Conservation (phyloP, 2,797 vertebrate species). For the Rhinatrema bivittatum region DNA sequence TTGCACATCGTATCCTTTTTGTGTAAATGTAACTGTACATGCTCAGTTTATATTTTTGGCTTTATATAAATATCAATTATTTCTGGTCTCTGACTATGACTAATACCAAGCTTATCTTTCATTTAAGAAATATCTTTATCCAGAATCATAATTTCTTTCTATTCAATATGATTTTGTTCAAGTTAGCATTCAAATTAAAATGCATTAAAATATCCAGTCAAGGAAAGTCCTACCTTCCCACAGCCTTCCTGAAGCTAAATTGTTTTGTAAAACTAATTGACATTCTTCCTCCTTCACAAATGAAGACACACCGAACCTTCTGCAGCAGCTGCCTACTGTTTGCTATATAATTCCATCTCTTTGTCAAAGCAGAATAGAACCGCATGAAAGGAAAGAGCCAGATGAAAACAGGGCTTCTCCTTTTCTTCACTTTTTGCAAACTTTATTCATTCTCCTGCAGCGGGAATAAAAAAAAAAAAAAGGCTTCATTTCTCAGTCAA, state of each 20-base stretch:
- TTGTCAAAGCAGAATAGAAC: constrained; percentile 1
- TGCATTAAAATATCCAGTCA: neutral
- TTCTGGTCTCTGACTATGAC: too few relatives aligned
- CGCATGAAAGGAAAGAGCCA: neutral
- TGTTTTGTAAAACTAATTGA: neutral
- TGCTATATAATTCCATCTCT: constrained; percentile 6
- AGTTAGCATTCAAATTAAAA: neutral
- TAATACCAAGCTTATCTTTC: too few relatives aligned
- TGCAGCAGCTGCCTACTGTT: neutral
- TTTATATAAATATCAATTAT: too few relatives aligned
- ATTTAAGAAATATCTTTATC: neutral
- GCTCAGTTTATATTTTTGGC: too few relatives aligned
- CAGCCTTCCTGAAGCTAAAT: neutral
- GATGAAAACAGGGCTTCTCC: neutral
- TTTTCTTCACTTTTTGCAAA: neutral
- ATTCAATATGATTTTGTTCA: neutral
- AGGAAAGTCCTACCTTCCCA: neutral
- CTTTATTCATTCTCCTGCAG: neutral
- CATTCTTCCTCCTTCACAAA: constrained; percentile 6
- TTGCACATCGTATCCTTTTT: too few relatives aligned
- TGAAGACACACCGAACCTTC: neutral
- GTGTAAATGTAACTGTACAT: too few relatives aligned
- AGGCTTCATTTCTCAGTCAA: constrained; percentile 3
- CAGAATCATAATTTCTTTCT: neutral
- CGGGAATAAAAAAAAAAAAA: constrained; percentile 12